These are phyloP conservation scores for Siderastrea siderea DNA, from an alignment of 92 coral and sea anemone genomes.

Conservation along the genomic window DNA sequence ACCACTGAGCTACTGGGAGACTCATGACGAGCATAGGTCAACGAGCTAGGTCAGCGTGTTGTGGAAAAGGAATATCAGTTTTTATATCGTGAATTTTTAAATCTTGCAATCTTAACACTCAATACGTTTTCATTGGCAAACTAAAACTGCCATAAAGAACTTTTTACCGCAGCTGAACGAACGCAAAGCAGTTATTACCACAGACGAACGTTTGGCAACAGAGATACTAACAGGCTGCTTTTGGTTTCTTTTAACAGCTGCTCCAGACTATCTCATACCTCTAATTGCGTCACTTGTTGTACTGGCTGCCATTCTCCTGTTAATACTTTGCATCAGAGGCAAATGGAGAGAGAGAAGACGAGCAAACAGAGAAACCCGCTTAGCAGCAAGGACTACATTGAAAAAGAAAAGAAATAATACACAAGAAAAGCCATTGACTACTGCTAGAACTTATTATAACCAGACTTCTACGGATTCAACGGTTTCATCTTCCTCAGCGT, in stretches of 20 bases:
- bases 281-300: conserved; percentile 96
- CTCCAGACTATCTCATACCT: conserved; percentile 94
- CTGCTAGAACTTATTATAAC: conserved; percentile 82
- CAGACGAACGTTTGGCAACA: too few relatives aligned
- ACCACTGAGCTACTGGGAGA: too few relatives aligned
- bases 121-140: too few relatives aligned
- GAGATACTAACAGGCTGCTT: not conserved
- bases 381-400: conserved; percentile 76
- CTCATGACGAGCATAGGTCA: too few relatives aligned
- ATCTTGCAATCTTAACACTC: too few relatives aligned
- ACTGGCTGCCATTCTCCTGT: conserved; percentile 85
- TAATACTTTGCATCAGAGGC: conserved; percentile 91
- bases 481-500: conserved; percentile 79
- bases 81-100: too few relatives aligned
- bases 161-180: too few relatives aligned
- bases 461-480: conserved; percentile 86
- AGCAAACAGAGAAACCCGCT: conserved; percentile 77
- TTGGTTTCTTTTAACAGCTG: conserved; percentile 47
- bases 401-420: conserved; percentile 83
- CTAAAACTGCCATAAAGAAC: too few relatives aligned
- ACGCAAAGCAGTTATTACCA: too few relatives aligned
- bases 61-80: too few relatives aligned
- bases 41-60: too few relatives aligned
- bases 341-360: conserved; percentile 87
- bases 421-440: conserved; percentile 68